These are phyloP conservation scores for Glyphotaelius pellucidus DNA, from an alignment of 2,888 invertebrate genomes.

Conservation along the genomic window DNA sequence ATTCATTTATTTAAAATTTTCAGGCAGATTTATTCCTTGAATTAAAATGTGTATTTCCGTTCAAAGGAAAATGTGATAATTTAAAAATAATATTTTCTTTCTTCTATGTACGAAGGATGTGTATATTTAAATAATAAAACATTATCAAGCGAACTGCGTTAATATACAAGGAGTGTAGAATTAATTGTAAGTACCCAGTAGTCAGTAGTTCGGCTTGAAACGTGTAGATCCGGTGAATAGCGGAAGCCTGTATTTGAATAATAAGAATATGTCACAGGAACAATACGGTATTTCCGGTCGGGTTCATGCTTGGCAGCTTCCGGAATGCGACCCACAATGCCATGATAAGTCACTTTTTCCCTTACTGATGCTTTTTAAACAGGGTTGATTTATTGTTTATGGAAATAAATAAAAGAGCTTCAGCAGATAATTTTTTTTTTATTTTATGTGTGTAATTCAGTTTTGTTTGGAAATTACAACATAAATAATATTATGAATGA, in stretches of 20 bases:
- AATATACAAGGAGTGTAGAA: neutral
- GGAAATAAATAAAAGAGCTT: slow-evolving; percentile 16
- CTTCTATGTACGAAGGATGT: neutral
- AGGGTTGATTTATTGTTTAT: slow-evolving; percentile 54
- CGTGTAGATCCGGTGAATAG: slow-evolving; percentile 38
- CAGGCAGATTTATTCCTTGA: too few relatives aligned
- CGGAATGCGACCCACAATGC: slow-evolving; percentile 47
- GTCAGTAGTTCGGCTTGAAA: slow-evolving; percentile 9
- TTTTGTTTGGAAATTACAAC: neutral
- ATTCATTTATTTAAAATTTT: too few relatives aligned
- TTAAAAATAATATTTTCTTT: neutral
- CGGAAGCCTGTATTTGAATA: slow-evolving; percentile 63
- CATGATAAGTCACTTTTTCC: slow-evolving; percentile 58
- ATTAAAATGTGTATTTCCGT: neutral
- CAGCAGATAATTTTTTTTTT: neutral
- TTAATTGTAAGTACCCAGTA: neutral
- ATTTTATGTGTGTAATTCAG: neutral
- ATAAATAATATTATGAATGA: neutral
- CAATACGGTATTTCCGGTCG: slow-evolving; percentile 57
- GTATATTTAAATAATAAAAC: neutral
- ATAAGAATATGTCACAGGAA: slow-evolving; percentile 59
- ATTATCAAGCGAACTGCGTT: neutral
- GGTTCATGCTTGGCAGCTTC: slow-evolving; percentile 44
- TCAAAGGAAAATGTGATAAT: neutral
- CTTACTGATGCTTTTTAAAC: slow-evolving; percentile 39